Conservation (phyloP, 2,888 invertebrate genomes). For the Cinara cedri region DNA sequence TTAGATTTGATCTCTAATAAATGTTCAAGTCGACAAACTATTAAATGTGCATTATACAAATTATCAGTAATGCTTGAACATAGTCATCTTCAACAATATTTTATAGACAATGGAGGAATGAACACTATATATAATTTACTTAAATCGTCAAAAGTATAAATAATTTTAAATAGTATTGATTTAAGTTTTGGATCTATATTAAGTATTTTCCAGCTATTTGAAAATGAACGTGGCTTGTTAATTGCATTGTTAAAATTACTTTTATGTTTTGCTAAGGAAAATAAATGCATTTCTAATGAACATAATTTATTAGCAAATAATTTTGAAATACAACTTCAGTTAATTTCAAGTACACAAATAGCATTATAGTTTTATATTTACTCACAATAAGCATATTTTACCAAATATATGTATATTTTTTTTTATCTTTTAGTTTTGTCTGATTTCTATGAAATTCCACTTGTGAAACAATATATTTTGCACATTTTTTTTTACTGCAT, state of each 20-base stretch:
- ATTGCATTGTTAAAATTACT: constrained; percentile 42
- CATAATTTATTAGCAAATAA: constrained; percentile 24
- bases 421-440: constrained; percentile 34
- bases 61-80: constrained; percentile 44
- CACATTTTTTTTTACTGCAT: constrained; percentile 42
- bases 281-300: not conserved
- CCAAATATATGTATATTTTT: no score
- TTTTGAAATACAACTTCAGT: constrained; percentile 35
- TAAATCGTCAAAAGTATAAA: constrained; percentile 38
- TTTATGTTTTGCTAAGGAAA: constrained; percentile 41
- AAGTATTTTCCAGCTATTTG: constrained; percentile 31
- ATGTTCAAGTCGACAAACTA: constrained; percentile 41
- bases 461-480: constrained; percentile 38
- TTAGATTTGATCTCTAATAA: constrained; percentile 48
- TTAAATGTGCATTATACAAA: constrained; percentile 52
- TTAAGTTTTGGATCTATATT: not conserved
- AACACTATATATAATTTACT: constrained; percentile 43
- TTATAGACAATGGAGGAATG: constrained; percentile 40
- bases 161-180: not conserved
- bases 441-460: constrained; percentile 44
- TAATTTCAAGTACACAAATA: constrained; percentile 30
- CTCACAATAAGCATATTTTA: not conserved
- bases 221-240: constrained; percentile 40
- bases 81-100: constrained; percentile 45
- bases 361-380: not conserved